Evolutionary conservation across 2,888 invertebrate species (phyloP), one percentile per base, ranked within the genome.

Genomic region (Drosophila anomalipes): DNA sequence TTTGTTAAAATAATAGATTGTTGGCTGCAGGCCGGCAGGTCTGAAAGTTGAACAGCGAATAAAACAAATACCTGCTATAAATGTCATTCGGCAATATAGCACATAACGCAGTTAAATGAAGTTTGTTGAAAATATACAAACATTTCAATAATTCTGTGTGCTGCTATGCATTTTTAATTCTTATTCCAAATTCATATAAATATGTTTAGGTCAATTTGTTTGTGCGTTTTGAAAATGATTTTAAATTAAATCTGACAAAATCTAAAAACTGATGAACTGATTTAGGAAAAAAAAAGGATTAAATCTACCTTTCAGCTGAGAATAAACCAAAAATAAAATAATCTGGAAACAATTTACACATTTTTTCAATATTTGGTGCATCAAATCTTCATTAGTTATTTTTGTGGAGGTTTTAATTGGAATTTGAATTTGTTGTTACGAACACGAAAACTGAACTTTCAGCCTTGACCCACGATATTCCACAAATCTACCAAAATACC

Each of bases 1-100:
- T 74, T 74, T 68, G 41, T 32, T 62, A 10, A 63, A 72, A 77
- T 47, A 71, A 52, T 49, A 62, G 26, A 33, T 10, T 33, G 9
- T 9, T 22, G 32, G 14, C 56, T 14, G 19, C 30, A n/a, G 22
- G 5, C 6, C 52, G 28, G 33, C 41, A 60, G 26, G 12, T 49
- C 37, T 44, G 30, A 61, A 64, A 60, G 63, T 53, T 56, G 16
- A 12, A 16, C 16, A 60, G 28, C 32, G 56, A 59, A 54, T 74
- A 33, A 22, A 49, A 33, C n/a, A 49, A 19, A 28, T 19, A 41
- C n/a, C 41, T 10, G n/a, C 10, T n/a, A n/a, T n/a, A 4, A 0
- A 41, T n/a, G n/a, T 9, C 4, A 41, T 4, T 41, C n/a, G 1
- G 3, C 10, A 41, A n/a, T n/a, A n/a, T 14, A 35, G 4, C 44